A percentile compares a stretch with the other conserved stretches of the same genome.
Conservation (phyloP, 2,888 invertebrate genomes). For the Melipona beecheii region DNA sequence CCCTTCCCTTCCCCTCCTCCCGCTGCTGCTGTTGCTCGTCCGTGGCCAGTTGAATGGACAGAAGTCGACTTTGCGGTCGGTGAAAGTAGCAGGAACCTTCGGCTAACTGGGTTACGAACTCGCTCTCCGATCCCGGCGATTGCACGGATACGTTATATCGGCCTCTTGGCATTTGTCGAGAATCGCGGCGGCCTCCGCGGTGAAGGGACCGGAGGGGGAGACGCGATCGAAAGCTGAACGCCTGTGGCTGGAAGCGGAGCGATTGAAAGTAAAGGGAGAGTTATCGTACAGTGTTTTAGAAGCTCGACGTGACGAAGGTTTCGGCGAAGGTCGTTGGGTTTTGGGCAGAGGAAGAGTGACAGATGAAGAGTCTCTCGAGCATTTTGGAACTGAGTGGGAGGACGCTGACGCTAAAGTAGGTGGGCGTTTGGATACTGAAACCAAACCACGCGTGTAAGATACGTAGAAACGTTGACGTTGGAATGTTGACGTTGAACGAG, state of each 20-base stretch:
- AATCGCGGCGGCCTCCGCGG: not conserved
- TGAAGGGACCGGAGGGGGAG: slow-evolving; percentile 3
- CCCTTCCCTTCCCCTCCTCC: slow-evolving; percentile 5
- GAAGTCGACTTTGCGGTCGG: slow-evolving; percentile 54
- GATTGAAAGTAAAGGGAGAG: not conserved
- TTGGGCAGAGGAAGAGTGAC: too few species aligned
- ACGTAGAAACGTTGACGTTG: too few species aligned
- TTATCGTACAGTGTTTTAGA: not conserved
- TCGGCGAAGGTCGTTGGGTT: too few species aligned
- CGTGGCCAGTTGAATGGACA: slow-evolving; percentile 59
- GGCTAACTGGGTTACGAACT: slow-evolving; percentile 62
- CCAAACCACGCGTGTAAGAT: too few species aligned
- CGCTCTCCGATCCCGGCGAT: slow-evolving; percentile 30
- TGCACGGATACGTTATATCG: not conserved
- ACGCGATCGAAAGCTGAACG: slow-evolving; percentile 12
- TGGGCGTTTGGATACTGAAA: too few species aligned
- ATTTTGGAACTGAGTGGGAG: too few species aligned
- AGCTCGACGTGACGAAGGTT: too few species aligned
- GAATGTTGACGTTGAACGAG: too few species aligned
- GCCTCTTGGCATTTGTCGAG: slow-evolving; percentile 25
- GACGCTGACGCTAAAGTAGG: too few species aligned
- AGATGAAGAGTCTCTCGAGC: too few species aligned
- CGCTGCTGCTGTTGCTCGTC: too few species aligned
- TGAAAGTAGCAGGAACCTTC: slow-evolving; percentile 66
- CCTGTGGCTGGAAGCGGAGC: not conserved